Evolutionary conservation across 2,113 vertebrate genomes (phyloP), one percentile per base, ranked within the genome.

Genomic region (Pelusios castaneus): DNA sequence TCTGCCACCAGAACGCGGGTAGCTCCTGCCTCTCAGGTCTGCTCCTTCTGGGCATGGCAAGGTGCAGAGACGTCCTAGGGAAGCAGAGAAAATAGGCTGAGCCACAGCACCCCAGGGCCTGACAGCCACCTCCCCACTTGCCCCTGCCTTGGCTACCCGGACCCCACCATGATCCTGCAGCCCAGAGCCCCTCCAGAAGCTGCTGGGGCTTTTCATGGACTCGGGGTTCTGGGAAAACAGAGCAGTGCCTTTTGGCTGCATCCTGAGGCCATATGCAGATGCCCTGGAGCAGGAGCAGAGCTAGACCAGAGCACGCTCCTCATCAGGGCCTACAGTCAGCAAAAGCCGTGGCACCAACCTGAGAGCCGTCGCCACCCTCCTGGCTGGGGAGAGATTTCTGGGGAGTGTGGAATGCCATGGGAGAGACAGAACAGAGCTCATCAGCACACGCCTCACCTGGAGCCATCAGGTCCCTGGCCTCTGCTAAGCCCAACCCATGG

Each of bases 381-480:
- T 97, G 96, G 24, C 98, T 98, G 34, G 98, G 98, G 45, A 98
- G 98, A 0, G 98, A 99, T 82, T 98, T 99, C 95, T 99, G 98
- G 67, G 98, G 97, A 63, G 98, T 97, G 70, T 97, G 98, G 93
- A 99, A 98, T 47, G 98, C 97, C 98, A 98, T 90, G 25, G 60
- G 82, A 82, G 73, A 92, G 19, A n/a, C 75, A 54, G 80, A 5
- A 77, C 25, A 43, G 67, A 76, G 56, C 45, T 45, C n/a, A 79
- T 55, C n/a, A 16, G 76, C 25, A 67, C 52, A 12, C 77, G 56
- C 67, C 52, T 29, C 43, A 45, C 51, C 13, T 8, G 47, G 4
- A 85, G 21, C 38, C 45, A 56, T 52, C 14, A 27, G 16, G 51
- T 52, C 51, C 13, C 51, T 14, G 16, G 51, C 51, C 16, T 51